These are phyloP conservation scores for Eclectus roratus DNA, from an alignment of 2,113 vertebrate genomes.

Conservation along the genomic window DNA sequence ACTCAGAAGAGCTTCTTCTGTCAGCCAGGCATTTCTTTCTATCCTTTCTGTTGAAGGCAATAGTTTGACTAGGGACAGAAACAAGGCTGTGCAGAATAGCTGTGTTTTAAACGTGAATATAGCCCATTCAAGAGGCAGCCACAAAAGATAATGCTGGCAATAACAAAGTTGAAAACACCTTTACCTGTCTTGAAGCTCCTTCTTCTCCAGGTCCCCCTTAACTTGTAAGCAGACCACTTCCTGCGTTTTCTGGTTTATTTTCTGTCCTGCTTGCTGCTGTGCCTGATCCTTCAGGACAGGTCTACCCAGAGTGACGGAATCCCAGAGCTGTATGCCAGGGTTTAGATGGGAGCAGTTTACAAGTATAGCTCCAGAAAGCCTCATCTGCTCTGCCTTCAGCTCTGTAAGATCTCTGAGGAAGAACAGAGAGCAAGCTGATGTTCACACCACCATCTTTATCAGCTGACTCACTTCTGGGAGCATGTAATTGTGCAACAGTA, in stretches of 20 bases:
- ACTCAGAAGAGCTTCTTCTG: neutral
- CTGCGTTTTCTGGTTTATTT: slow-evolving; percentile 34
- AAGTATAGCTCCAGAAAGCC: slow-evolving; percentile 80
- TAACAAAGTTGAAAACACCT: neutral
- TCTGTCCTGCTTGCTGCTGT: slow-evolving; percentile 60
- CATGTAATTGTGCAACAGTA: neutral
- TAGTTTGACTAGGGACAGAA: neutral
- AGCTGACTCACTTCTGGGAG: neutral
- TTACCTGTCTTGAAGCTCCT: slow-evolving; percentile 70
- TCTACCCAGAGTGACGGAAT: slow-evolving; percentile 4
- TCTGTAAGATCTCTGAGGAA: slow-evolving; percentile 82
- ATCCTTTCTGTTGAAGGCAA: neutral
- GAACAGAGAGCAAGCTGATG: neutral
- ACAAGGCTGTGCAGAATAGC: neutral
- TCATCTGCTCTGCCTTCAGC: slow-evolving; percentile 83
- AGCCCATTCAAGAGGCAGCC: neutral
- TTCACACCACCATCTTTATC: neutral
- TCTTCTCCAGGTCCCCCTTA: slow-evolving; percentile 32
- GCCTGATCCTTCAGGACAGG: neutral
- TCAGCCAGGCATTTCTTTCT: neutral
- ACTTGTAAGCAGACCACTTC: slow-evolving; percentile 49
- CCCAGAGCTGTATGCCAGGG: neutral
- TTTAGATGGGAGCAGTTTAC: slow-evolving; percentile 68
- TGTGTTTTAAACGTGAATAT: neutral
- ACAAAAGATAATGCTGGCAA: neutral